These are phyloP conservation scores for Serrognathus titanus DNA, from an alignment of 2,888 invertebrate species.

Conservation along the genomic window DNA sequence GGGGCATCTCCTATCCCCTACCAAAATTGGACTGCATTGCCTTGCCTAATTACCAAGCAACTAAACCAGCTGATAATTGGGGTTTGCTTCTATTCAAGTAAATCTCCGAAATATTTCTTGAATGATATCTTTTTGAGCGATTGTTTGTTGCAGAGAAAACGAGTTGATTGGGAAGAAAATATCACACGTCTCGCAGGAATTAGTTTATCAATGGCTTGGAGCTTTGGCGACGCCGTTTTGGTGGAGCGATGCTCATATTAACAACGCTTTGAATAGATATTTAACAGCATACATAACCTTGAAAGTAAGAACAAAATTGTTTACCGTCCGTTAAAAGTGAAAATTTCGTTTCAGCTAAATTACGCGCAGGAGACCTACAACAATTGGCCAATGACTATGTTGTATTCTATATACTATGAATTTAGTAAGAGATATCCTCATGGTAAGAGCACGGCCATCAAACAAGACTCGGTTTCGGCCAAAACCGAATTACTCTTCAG, in stretches of 20 bases:
- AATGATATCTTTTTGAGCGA: background rate
- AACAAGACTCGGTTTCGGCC: conserved; percentile 69
- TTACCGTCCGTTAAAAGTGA: too few species aligned
- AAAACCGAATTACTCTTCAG: conserved; percentile 79
- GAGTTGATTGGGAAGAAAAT: conserved; percentile 64
- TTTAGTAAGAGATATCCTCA: conserved; percentile 76
- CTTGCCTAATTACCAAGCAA: conserved; percentile 67
- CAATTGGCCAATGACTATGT: conserved; percentile 75
- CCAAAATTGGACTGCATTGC: conserved; percentile 70
- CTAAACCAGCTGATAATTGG: conserved; percentile 75
- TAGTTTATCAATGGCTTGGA: conserved; percentile 79
- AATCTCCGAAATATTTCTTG: conserved; percentile 18
- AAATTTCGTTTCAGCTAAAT: conserved; percentile 54
- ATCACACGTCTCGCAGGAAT: conserved; percentile 67
- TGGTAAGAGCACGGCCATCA: conserved; percentile 72
- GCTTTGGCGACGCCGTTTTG: conserved; percentile 70
- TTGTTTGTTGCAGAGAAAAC: conserved; percentile 59
- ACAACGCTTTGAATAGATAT: conserved; percentile 73
- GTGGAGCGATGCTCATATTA: conserved; percentile 74
- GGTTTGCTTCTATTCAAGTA: conserved; percentile 77
- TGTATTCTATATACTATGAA: conserved; percentile 77
- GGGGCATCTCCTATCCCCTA: conserved; percentile 64
- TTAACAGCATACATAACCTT: conserved; percentile 69
- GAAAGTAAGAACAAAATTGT: conserved; percentile 52
- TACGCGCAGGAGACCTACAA: conserved; percentile 71